Evolutionary conservation across 2,888 invertebrate genomes (phyloP), one percentile per base, ranked within the genome.

Genomic region (Loripinus fragilis): DNA sequence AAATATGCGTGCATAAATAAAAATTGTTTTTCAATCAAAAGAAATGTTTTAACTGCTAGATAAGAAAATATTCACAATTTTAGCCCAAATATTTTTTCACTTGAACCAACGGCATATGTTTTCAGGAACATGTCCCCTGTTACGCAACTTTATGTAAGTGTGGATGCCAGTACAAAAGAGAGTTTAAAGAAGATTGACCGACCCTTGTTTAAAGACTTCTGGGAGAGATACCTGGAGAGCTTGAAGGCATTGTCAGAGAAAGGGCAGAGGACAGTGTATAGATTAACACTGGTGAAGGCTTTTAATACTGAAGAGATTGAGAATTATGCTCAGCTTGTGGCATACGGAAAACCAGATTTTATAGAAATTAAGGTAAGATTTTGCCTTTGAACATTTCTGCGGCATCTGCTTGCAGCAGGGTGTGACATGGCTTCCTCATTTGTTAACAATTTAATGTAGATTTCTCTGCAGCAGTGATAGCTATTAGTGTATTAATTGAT

Each of bases 141-240:
- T 1, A 95, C 95, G 2, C 95, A 95, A 90, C 90, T 95, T 52
- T 94, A 95, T 89, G 95, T 95, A 1, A 95, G 95, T 88, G 95
- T 95, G 3, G 95, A 95, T 90, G 95, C 95, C 12, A 94, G 94
- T 76, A 95, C 94, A 23, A 95, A 95, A 88, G 94, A 95, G 12
- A 94, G 94, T 79, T 90, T 95, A 76, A 95, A 95, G 89, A 95
- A 94, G 89, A 95, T 95, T 75, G 95, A 95, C 87, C 91, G 95
- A 2, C 95, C 95, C 2, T 89, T 95, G 42, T 95, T 95, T 89
- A 91, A 92, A 78, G 95, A 95, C 90, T 95, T 95, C 90, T 95
- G 95, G 95, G 94, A 95, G 78, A 88, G 95, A 55, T 95, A 95
- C 81, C 81, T 95, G 8, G 94, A 94, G 75, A 95, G 95, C 87